Conservation (phyloP, 2,888 invertebrate species). For the Heteromurus nitidus region DNA sequence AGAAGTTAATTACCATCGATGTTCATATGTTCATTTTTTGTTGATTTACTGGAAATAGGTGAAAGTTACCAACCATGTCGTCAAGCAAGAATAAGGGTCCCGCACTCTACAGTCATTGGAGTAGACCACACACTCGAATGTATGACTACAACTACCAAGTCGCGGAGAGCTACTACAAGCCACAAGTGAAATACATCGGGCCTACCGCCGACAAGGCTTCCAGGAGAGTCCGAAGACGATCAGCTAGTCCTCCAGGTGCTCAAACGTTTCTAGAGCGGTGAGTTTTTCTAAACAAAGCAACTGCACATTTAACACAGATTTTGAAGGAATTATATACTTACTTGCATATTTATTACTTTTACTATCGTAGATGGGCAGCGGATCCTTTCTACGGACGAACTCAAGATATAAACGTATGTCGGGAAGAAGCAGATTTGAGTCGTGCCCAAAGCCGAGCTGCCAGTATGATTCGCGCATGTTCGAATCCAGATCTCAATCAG, state of each 20-base stretch:
- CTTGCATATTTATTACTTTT: background rate
- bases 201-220: constrained; percentile 26
- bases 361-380: constrained; percentile 67
- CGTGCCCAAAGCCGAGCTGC: constrained; percentile 1
- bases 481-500: constrained; percentile 43
- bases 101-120: constrained; percentile 64
- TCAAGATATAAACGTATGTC: constrained; percentile 38
- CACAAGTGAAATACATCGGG: constrained; percentile 71
- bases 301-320: background rate
- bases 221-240: constrained; percentile 52
- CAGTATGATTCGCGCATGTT: constrained; percentile 44
- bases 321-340: background rate
- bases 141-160: constrained; percentile 74
- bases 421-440: constrained; percentile 2
- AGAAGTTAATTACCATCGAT: too few species aligned
- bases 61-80: constrained; percentile 26
- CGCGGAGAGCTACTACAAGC: constrained; percentile 74
- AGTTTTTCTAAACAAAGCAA: background rate
- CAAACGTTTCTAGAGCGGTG: constrained; percentile 71
- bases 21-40: too few species aligned
- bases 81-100: constrained; percentile 41
- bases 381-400: constrained; percentile 72
- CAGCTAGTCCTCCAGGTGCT: constrained; percentile 71
- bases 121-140: constrained; percentile 71
- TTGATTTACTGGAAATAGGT: background rate